Conservation (phyloP, 2,113 vertebrate species). For the Sturnira hondurensis region DNA sequence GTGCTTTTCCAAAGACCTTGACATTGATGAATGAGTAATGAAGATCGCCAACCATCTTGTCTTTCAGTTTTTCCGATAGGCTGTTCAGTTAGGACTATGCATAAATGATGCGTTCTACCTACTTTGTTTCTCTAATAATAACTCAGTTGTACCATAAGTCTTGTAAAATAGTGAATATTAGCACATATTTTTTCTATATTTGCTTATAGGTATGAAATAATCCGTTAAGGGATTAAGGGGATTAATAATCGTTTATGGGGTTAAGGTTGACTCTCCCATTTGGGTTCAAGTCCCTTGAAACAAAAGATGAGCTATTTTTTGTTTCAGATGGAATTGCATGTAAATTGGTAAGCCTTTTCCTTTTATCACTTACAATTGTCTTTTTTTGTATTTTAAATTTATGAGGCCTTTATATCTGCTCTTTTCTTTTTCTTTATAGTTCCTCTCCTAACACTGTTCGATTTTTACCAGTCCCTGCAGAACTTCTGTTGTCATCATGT, state of each 20-base stretch:
- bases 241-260: slow-evolving; percentile 22
- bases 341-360: slow-evolving; percentile 16
- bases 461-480: slow-evolving; percentile 63
- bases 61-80: background rate
- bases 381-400: slow-evolving; percentile 50
- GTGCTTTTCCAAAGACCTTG: background rate
- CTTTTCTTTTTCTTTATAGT: slow-evolving; percentile 59
- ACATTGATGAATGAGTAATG: background rate
- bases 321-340: background rate
- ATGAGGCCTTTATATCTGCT: slow-evolving; percentile 49
- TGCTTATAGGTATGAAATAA: slow-evolving; percentile 11
- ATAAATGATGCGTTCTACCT: background rate
- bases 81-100: background rate
- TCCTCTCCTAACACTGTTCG: slow-evolving; percentile 45
- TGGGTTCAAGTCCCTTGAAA: background rate
- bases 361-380: slow-evolving; percentile 52
- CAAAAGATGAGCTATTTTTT: slow-evolving; percentile 26
- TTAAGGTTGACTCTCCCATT: background rate
- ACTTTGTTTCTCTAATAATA: background rate
- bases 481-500: slow-evolving; percentile 61
- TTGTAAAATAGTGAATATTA: background rate
- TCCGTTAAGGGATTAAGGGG: slow-evolving; percentile 28
- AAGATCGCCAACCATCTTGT: background rate
- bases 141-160: background rate
- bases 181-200: background rate